These are phyloP conservation scores for Danio aesculapii DNA, from an alignment of 2,797 vertebrate genomes.

Conservation along the genomic window DNA sequence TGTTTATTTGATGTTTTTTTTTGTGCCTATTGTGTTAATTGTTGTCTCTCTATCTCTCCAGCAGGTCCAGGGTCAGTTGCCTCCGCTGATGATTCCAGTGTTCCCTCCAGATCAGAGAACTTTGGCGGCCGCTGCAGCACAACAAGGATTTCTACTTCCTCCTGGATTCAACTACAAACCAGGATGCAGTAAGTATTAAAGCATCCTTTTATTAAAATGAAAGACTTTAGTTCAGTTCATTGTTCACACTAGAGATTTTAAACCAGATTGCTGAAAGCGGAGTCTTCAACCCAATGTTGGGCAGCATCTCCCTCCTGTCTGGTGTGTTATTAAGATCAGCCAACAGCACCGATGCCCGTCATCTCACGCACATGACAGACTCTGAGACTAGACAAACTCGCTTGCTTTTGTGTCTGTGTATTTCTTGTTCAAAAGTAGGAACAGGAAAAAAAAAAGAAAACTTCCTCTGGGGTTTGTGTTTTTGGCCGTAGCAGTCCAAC, in stretches of 20 bases:
- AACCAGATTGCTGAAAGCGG: constrained; percentile 58
- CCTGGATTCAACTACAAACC: constrained; percentile 98
- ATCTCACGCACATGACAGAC: constrained; percentile 56
- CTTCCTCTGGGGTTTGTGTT: constrained; percentile 72
- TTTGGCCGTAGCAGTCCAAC: constrained; percentile 80
- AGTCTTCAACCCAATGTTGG: constrained; percentile 58
- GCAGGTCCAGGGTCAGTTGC: constrained; percentile 99
- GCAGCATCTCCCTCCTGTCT: constrained; percentile 55
- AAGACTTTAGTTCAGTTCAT: constrained; percentile 41
- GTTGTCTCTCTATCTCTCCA: constrained; percentile 78
- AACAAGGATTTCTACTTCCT: constrained; percentile 98
- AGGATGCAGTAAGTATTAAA: constrained; percentile 92
- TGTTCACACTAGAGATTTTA: constrained; percentile 53
- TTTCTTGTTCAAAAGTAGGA: constrained; percentile 62
- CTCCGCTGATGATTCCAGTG: constrained; percentile 97
- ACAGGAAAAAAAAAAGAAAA: constrained; percentile 75
- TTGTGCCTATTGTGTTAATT: constrained; percentile 65
- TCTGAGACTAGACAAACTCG: constrained; percentile 49
- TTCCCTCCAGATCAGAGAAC: constrained; percentile 98
- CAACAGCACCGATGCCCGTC: constrained; percentile 55
- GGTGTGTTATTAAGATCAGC: constrained; percentile 59
- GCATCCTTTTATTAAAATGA: constrained; percentile 21
- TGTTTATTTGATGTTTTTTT: constrained; percentile 1
- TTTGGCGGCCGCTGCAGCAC: constrained; percentile 93
- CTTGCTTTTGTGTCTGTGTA: constrained; percentile 58